These are phyloP conservation scores for Paratrypauchen microcephalus DNA, from an alignment of 2,797 vertebrate genomes.

Conservation along the genomic window DNA sequence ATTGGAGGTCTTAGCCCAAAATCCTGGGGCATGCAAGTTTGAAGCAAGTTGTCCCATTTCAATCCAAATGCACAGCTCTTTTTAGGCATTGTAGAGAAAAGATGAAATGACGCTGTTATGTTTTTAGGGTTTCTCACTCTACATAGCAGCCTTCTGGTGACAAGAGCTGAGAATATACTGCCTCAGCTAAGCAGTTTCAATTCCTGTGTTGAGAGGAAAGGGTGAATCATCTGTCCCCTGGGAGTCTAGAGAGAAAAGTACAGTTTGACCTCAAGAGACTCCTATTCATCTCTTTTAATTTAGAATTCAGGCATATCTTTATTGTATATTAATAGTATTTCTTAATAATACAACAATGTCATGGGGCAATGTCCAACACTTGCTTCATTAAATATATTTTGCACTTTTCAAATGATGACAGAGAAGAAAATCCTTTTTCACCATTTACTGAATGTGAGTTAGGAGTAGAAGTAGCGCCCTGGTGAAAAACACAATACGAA, in stretches of 20 bases:
- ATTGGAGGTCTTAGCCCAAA: not conserved
- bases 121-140: constrained; percentile 42
- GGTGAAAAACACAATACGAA: too few relatives aligned
- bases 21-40: fast-evolving
- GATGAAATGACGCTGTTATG: constrained; percentile 48
- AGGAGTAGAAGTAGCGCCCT: too few relatives aligned
- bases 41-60: constrained; percentile 40
- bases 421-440: too few relatives aligned
- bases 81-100: constrained; percentile 74
- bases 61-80: constrained; percentile 52
- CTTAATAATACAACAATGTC: too few relatives aligned
- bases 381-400: too few relatives aligned
- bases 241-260: constrained; percentile 5
- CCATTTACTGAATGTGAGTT: too few relatives aligned
- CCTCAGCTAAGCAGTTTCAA: constrained; percentile 56
- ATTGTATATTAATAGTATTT: not conserved
- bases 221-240: constrained; percentile 50
- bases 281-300: not conserved
- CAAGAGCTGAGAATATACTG: constrained; percentile 24
- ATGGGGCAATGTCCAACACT: too few relatives aligned
- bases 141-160: constrained; percentile 66
- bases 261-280: not conserved
- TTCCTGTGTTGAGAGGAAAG: constrained; percentile 65
- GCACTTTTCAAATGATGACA: too few relatives aligned
- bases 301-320: not conserved